Evolutionary conservation across 1,140 invertebrate genomes (phyloP).

Genomic region (Drosophila biarmipes): DNA sequence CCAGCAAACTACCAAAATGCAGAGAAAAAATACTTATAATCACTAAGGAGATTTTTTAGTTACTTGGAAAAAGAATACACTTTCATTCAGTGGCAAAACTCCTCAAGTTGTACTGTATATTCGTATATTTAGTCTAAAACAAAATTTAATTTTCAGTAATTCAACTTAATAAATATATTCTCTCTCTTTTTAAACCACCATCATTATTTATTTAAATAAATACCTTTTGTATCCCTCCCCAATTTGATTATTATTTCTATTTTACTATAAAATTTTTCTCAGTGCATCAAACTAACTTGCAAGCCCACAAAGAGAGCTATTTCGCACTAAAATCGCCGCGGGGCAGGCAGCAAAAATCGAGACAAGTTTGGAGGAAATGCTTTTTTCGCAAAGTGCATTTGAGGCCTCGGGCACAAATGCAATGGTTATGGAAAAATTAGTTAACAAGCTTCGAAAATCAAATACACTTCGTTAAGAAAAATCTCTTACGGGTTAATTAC

Average conservation of each 20-base stretch:
- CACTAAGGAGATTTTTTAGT: no score
- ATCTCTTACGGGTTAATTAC: background rate
- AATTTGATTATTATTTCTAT: no score
- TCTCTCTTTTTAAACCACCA: no score
- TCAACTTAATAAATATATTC: no score
- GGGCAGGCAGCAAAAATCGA: constrained; percentile 69
- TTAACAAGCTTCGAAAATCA: constrained; percentile 1
- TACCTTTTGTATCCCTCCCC: no score
- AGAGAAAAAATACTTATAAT: background rate
- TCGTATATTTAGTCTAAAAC: no score
- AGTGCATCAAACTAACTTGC: constrained; percentile 14
- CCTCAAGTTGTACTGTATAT: no score
- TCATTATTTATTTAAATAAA: no score
- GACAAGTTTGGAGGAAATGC: constrained; percentile 79
- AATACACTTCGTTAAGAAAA: constrained; percentile 15
- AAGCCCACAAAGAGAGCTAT: constrained; percentile 42
- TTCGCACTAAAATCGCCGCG: constrained; percentile 73
- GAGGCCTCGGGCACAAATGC: constrained; percentile 53
- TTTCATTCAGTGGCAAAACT: no score
- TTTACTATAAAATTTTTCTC: background rate
- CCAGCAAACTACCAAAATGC: constrained; percentile 10
- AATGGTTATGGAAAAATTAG: constrained; percentile 10
- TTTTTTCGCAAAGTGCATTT: constrained; percentile 82
- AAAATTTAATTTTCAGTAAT: no score
- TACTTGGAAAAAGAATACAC: no score